phyloP scores from a whole-genome alignment of 2,113 vertebrate species.

The Calidris pugnax region DNA sequence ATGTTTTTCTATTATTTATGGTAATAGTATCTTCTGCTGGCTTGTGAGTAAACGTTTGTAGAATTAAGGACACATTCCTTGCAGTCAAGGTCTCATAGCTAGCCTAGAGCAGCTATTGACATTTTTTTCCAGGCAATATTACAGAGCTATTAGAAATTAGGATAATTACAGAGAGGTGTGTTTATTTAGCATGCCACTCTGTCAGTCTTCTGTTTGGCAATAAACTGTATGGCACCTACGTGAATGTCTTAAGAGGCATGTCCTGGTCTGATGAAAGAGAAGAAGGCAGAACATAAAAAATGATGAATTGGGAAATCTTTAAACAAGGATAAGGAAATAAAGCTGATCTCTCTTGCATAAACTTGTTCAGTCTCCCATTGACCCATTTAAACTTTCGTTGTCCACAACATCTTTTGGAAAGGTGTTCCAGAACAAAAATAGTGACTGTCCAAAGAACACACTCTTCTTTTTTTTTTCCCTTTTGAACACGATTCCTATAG shows the following conservation, averaged over 20 bases:
- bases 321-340: conserved; percentile 44
- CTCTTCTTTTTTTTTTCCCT: background rate
- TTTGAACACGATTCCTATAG: background rate
- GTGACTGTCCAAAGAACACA: background rate
- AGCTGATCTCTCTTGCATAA: conserved; percentile 9
- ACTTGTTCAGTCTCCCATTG: background rate
- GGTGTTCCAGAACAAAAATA: background rate
- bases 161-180: background rate
- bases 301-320: conserved; percentile 13
- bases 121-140: background rate
- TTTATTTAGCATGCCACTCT: background rate
- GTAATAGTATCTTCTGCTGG: background rate
- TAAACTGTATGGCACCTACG: background rate
- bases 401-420: conserved; percentile 8
- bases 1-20: background rate
- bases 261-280: background rate
- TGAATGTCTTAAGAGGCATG: background rate
- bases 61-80: background rate
- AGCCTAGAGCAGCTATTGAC: background rate
- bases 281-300: background rate
- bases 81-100: background rate
- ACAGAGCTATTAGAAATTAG: background rate
- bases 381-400: background rate
- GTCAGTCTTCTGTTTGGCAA: background rate
- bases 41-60: background rate